These are phyloP conservation scores for Seriola aureovittata DNA, from an alignment of 2,113 vertebrate genomes.

Conservation along the genomic window DNA sequence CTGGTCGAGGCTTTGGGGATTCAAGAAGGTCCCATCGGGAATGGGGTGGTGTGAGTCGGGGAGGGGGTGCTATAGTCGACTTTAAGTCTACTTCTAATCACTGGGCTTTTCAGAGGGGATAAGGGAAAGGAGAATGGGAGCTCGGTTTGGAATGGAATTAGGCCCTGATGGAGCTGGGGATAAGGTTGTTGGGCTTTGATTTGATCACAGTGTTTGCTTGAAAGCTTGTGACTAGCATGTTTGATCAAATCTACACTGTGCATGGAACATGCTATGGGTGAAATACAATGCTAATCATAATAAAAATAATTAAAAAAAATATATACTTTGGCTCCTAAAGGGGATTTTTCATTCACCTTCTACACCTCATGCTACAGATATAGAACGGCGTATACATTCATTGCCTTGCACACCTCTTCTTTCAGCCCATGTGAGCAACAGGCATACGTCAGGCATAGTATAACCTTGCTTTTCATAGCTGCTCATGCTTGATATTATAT, in stretches of 20 bases:
- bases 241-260: conserved; percentile 37
- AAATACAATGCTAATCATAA: conserved; percentile 17
- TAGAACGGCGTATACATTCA: conserved; percentile 16
- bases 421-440: conserved; percentile 35
- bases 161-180: conserved; percentile 63
- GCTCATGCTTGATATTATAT: conserved; percentile 44
- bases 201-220: conserved; percentile 57
- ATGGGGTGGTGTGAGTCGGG: conserved; percentile 18
- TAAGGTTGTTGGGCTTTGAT: conserved; percentile 69
- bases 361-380: background rate
- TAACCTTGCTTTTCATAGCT: conserved; percentile 31
- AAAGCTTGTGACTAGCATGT: conserved; percentile 51
- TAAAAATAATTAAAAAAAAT: background rate
- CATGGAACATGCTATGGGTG: conserved; percentile 18
- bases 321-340: background rate
- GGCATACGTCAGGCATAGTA: conserved; percentile 7
- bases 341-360: conserved; percentile 20
- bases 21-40: conserved; percentile 57
- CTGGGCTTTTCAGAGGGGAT: conserved; percentile 74
- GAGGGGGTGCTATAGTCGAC: conserved; percentile 46
- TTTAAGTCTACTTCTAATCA: conserved; percentile 79
- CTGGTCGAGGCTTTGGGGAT: conserved; percentile 64
- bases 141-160: conserved; percentile 69
- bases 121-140: conserved; percentile 61
- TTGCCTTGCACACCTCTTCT: conserved; percentile 27